Base-by-base conservation (phyloP, 2,113 vertebrate species). In the Ptychochromis oligacanthus region DNA sequence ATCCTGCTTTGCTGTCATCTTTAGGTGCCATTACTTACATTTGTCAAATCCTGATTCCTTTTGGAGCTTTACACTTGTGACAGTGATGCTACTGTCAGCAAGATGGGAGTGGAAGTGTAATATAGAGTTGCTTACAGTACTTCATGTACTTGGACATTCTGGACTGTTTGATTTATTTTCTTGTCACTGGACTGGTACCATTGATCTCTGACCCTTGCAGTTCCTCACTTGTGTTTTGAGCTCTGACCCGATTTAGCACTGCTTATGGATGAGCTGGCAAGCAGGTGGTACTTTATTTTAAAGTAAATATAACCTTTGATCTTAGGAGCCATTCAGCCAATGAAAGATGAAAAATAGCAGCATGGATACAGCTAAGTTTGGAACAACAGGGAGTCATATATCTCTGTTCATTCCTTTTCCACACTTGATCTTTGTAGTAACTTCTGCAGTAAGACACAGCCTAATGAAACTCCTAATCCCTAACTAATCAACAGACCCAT, bases 291-390 rank as follows among this genome's bases (percentile, higher is more conserved):
- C 10, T 31, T 82, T 76, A 75, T 43, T 26, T 83, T 55, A 24
- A 70, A 83, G 76, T 64, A 78, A 90, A 89, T 65, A 90, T 77
- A 67, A 84, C 79, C 85, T 88, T 83, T 87, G 79, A 80, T 75
- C 74, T 38, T 7, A 24, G 26, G 20, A 54, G 55, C 18, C 14
- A n/a, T 5, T 86, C 43, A 78, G 34, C 58, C 28, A 75, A 57
- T 26, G 14, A 43, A 72, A 54, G 11, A 34, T 62, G 18, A 43
- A 75, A 75, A 82, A 75, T 3, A 54, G 4, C n/a, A 6, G 31
- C 13, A 2, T n/a, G 22, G 9, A n/a, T 20, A 64, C 22, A 12
- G 24, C 38, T 1, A 9, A 31, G 52, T 43, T 10, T 13, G 38
- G 5, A n/a, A n/a, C 9, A 5, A 56, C 28, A 36, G 65, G 24